These are phyloP conservation scores for Lepidostoma basale DNA, from an alignment of 1,140 invertebrate genomes.

Conservation along the genomic window DNA sequence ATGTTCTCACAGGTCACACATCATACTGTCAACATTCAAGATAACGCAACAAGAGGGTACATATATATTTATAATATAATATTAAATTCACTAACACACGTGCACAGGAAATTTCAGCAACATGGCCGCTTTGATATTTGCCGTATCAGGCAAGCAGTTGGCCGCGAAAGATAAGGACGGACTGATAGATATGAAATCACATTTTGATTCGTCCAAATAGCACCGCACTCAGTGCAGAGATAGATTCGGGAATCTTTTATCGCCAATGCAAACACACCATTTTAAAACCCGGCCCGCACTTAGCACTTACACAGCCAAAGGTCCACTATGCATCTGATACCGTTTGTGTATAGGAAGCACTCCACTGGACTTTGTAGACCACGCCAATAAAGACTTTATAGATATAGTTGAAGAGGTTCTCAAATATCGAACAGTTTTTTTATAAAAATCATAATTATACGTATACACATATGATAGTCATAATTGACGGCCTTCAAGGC, in stretches of 20 bases:
- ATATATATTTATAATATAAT: background rate
- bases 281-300: background rate
- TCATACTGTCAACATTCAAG: background rate
- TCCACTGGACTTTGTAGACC: no score
- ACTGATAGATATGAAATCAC: slow-evolving; percentile 20
- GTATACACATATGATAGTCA: no score
- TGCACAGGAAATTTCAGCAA: background rate
- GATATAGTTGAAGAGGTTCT: no score
- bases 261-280: background rate
- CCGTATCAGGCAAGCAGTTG: slow-evolving; percentile 17
- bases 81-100: background rate
- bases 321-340: no score
- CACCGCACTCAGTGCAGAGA: background rate
- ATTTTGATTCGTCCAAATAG: slow-evolving; percentile 24
- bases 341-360: no score
- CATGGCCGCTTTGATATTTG: slow-evolving; percentile 24
- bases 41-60: background rate
- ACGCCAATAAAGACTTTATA: no score
- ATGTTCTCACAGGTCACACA: no score
- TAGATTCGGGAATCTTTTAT: slow-evolving; percentile 16
- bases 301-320: no score
- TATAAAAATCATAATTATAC: background rate
- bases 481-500: no score
- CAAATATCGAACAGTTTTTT: background rate
- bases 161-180: background rate